Conservation (phyloP, 2,113 vertebrate genomes). For the Urocitellus parryii region DNA sequence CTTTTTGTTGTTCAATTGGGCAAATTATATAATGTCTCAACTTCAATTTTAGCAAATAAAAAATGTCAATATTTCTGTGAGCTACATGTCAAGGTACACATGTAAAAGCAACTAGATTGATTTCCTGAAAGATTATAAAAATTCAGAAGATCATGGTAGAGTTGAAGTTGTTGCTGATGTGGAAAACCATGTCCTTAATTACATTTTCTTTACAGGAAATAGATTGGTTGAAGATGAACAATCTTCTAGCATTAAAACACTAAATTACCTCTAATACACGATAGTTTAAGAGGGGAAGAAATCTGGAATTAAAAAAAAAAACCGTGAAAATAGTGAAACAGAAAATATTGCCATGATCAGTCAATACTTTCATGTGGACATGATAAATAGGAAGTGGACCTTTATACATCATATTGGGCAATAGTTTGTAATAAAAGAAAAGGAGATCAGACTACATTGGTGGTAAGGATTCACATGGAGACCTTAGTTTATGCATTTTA, state of each 20-base stretch:
- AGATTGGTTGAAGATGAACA: neutral
- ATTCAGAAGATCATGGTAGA: neutral
- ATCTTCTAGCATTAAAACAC: neutral
- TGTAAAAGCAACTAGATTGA: neutral
- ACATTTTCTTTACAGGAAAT: neutral
- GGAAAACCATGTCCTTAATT: neutral
- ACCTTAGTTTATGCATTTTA: conserved; percentile 60
- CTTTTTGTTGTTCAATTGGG: neutral
- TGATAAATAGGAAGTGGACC: conserved; percentile 52
- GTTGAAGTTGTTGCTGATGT: neutral
- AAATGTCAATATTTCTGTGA: neutral
- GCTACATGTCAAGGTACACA: neutral
- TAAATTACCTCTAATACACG: conserved; percentile 71
- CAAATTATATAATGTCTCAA: neutral
- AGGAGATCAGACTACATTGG: conserved; percentile 54
- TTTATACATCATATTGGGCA: conserved; percentile 67
- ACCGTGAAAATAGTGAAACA: conserved; percentile 67
- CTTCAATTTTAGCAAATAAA: neutral
- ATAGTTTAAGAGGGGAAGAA: conserved; percentile 64
- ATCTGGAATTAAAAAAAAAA: conserved; percentile 69
- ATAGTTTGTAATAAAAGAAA: conserved; percentile 32
- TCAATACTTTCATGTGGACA: neutral
- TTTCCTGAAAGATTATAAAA: neutral
- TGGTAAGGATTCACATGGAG: conserved; percentile 62
- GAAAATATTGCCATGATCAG: conserved; percentile 56